Percentiles rank a stretch among this genome's conserved stretches.
These are phyloP conservation scores for Catotricha subobsoleta DNA, from an alignment of 2,888 invertebrate species.

Conservation along the genomic window DNA sequence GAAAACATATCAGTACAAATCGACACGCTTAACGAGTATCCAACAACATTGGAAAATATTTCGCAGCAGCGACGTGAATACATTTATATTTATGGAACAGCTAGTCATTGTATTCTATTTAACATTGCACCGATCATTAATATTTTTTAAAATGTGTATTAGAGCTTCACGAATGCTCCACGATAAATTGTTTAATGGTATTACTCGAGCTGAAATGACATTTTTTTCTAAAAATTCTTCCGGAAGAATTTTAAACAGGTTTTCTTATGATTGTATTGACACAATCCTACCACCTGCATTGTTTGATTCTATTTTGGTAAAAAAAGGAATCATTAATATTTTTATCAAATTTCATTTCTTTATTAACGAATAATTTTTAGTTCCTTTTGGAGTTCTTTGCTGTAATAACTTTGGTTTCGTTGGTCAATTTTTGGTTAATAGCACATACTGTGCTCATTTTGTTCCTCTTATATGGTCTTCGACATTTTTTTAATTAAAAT, in stretches of 20 bases:
- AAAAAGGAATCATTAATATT: too few relatives aligned
- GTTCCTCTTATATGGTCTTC: constrained; percentile 45
- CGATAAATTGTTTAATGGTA: constrained; percentile 37
- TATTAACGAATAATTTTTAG: constrained; percentile 6
- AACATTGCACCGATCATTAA: constrained; percentile 23
- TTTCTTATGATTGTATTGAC: constrained; percentile 40
- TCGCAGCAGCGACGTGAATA: constrained; percentile 21
- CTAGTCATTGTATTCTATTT: constrained; percentile 10
- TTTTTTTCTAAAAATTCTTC: constrained; percentile 46
- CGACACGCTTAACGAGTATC: too few relatives aligned
- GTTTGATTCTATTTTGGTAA: constrained; percentile 34
- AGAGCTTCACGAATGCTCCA: constrained; percentile 39
- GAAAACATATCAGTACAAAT: too few relatives aligned
- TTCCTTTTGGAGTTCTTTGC: constrained; percentile 52
- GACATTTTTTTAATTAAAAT: constrained; percentile 53
- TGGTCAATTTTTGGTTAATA: constrained; percentile 49
- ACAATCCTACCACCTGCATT: constrained; percentile 28
- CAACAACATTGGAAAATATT: constrained; percentile 32
- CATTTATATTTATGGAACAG: constrained; percentile 20
- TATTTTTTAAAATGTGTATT: constrained; percentile 36
- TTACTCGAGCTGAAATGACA: constrained; percentile 37
- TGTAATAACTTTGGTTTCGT: constrained; percentile 49
- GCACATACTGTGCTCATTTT: constrained; percentile 46
- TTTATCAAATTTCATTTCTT: too few relatives aligned
- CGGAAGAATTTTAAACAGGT: constrained; percentile 39